phyloP scores from a whole-genome alignment of 1,140 invertebrate genomes.

The Gryon sp. region DNA sequence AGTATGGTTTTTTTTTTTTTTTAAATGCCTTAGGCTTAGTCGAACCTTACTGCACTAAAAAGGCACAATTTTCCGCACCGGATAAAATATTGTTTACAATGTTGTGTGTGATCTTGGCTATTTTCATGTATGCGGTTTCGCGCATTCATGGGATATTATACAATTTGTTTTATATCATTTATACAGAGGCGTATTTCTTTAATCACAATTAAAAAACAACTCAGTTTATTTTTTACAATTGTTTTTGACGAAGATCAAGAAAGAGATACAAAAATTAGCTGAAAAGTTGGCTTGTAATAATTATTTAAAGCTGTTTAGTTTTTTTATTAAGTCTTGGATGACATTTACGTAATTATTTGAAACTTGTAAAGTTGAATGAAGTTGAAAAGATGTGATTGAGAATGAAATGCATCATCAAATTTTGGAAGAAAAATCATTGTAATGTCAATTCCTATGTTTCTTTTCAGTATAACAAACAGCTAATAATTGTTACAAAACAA shows the following conservation, averaged over 20 bases:
- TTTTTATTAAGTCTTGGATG: too few relatives aligned
- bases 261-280: too few relatives aligned
- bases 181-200: constrained; percentile 21
- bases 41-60: constrained; percentile 78
- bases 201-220: constrained; percentile 23
- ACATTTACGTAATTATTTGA: too few relatives aligned
- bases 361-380: too few relatives aligned
- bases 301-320: too few relatives aligned
- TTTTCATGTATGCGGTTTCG: constrained; percentile 52
- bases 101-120: constrained; percentile 52
- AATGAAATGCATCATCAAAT: too few relatives aligned
- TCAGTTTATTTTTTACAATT: too few relatives aligned
- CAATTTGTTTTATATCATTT: constrained; percentile 27
- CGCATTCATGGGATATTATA: constrained; percentile 18
- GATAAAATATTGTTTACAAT: constrained; percentile 73
- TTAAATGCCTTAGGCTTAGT: constrained; percentile 70
- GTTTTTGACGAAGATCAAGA: too few relatives aligned
- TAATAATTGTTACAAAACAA: constrained; percentile 26
- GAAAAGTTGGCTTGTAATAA: too few relatives aligned
- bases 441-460: constrained; percentile 26
- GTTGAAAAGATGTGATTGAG: too few relatives aligned
- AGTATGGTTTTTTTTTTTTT: too few relatives aligned
- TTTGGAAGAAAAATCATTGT: too few relatives aligned
- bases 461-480: constrained; percentile 14
- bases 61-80: constrained; percentile 79